Evolutionary conservation across 2,113 vertebrate species (phyloP).

Genomic region (Callaeas wilsoni): DNA sequence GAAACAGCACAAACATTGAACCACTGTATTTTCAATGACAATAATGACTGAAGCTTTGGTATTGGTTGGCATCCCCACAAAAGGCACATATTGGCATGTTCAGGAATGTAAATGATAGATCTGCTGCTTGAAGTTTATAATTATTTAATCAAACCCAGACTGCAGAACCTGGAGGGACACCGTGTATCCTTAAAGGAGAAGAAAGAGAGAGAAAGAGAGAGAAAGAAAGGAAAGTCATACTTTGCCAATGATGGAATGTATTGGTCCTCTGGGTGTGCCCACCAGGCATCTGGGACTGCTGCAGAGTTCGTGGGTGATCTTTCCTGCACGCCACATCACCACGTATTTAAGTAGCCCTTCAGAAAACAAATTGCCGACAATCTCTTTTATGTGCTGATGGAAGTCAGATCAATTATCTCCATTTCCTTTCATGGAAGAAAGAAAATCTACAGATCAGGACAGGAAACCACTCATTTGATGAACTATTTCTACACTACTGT

Average conservation of each 20-base stretch:
- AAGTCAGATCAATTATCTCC: constrained; percentile 54
- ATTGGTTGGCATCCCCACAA: constrained; percentile 72
- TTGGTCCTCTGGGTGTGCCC: constrained; percentile 19
- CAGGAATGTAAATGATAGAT: constrained; percentile 74
- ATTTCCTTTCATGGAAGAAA: constrained; percentile 56
- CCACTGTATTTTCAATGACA: constrained; percentile 67
- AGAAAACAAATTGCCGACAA: constrained; percentile 16
- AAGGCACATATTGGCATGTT: constrained; percentile 71
- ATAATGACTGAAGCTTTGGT: constrained; percentile 55
- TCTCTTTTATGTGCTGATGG: constrained; percentile 34
- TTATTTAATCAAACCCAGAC: constrained; percentile 79
- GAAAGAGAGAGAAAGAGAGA: neutral
- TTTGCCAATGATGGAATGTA: neutral
- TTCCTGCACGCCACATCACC: neutral
- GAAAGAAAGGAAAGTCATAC: constrained; percentile 28
- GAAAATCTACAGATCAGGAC: constrained; percentile 28
- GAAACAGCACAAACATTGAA: constrained; percentile 66
- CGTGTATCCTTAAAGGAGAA: constrained; percentile 31
- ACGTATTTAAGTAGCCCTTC: neutral
- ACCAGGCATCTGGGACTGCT: neutral
- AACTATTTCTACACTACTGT: constrained; percentile 37
- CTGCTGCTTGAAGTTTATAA: constrained; percentile 68
- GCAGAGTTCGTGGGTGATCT: neutral
- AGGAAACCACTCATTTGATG: constrained; percentile 57
- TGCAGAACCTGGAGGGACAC: constrained; percentile 64